Percentiles rank a stretch among this genome's conserved stretches.
Evolutionary conservation across 2,113 vertebrate species (phyloP).

Genomic region (Ameiurus melas): DNA sequence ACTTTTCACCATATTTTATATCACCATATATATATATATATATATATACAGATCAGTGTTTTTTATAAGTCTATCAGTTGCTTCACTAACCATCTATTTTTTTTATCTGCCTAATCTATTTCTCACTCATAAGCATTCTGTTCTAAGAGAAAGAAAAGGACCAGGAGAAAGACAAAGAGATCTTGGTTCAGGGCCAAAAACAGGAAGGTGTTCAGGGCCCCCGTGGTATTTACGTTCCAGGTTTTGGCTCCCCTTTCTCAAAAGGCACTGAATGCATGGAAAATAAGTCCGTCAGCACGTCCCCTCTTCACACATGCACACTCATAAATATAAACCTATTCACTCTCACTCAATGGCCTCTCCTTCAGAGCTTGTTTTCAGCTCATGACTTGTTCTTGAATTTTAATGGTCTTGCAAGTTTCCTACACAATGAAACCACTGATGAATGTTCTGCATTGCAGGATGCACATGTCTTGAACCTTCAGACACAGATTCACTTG

Average conservation of each 20-base stretch:
- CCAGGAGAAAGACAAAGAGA: not conserved
- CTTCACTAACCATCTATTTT: not conserved
- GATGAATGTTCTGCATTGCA: not conserved
- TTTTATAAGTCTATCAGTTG: not conserved
- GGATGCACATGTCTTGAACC: slow-evolving; percentile 4
- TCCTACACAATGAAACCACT: not conserved
- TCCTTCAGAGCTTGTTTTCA: not conserved
- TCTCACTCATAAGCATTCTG: not conserved
- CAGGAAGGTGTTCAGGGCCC: slow-evolving; percentile 31
- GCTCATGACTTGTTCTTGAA: slow-evolving; percentile 11
- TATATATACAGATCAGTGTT: not conserved
- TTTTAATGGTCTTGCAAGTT: not conserved
- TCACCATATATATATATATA: too few relatives aligned
- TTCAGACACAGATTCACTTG: not conserved
- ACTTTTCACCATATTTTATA: too few relatives aligned
- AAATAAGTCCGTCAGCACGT: slow-evolving; percentile 12
- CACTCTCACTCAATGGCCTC: not conserved
- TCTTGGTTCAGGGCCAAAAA: slow-evolving; percentile 17
- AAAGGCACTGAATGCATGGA: slow-evolving; percentile 29
- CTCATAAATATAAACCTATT: not conserved
- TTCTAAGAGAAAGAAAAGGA: not conserved
- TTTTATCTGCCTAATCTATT: not conserved
- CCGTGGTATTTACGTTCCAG: slow-evolving; percentile 27
- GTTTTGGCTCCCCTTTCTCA: slow-evolving; percentile 23
- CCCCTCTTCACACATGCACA: not conserved